Conservation (phyloP, 2,113 vertebrate species). For the Hyla sarda region DNA sequence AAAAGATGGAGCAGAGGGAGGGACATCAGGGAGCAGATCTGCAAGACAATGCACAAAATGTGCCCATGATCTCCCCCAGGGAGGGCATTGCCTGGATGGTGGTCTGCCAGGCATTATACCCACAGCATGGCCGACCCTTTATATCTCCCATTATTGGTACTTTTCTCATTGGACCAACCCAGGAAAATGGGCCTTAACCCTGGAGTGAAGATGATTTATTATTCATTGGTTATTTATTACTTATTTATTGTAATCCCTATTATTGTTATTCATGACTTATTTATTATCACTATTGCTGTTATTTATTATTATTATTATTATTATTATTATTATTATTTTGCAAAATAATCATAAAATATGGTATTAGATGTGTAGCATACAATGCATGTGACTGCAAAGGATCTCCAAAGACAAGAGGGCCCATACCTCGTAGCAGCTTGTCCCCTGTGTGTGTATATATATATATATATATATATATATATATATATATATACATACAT, state of each 20-base stretch:
- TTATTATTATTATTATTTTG: background rate
- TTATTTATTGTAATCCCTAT: too few relatives aligned
- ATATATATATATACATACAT: too few relatives aligned
- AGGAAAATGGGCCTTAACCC: background rate
- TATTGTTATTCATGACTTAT: background rate
- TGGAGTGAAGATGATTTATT: background rate
- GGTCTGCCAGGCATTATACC: background rate
- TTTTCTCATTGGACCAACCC: too few relatives aligned
- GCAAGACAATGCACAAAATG: background rate
- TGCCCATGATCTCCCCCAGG: background rate
- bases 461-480: too few relatives aligned
- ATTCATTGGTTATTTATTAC: background rate
- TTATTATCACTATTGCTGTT: background rate
- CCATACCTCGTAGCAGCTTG: background rate
- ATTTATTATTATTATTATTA: background rate
- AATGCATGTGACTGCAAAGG: background rate
- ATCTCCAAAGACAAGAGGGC: background rate
- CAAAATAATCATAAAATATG: background rate
- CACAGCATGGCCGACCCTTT: background rate
- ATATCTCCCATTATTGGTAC: background rate
- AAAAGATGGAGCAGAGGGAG: constrained; percentile 20
- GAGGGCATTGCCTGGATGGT: background rate
- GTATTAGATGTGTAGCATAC: background rate
- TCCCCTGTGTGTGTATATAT: background rate
- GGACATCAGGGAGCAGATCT: background rate